Percentiles rank a stretch among this genome's conserved stretches.
phyloP scores from a whole-genome alignment of 2,888 invertebrate genomes.

The Caenorhabditis uteleia region DNA sequence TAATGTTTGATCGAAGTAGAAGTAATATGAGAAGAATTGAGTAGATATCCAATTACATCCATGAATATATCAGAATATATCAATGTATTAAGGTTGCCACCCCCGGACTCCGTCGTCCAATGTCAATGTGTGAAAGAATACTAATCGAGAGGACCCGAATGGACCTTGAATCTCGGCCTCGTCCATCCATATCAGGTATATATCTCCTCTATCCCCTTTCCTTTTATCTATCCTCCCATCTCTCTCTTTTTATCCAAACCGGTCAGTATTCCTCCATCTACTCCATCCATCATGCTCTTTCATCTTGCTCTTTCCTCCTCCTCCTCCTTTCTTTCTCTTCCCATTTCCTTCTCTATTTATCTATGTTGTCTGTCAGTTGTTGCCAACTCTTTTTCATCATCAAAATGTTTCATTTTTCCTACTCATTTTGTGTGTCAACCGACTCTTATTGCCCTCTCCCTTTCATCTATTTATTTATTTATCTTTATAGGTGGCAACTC shows the following conservation, averaged over 20 bases:
- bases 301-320: slow-evolving; percentile 2
- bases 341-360: slow-evolving; percentile 9
- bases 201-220: neutral
- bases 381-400: no score
- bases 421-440: no score
- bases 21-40: neutral
- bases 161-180: slow-evolving; percentile 20
- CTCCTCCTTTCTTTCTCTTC: neutral
- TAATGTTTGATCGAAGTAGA: no score
- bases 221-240: neutral
- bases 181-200: slow-evolving; percentile 41
- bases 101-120: slow-evolving; percentile 61
- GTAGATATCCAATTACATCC: neutral
- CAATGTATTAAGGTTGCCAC: slow-evolving; percentile 55
- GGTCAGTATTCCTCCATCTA: neutral
- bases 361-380: slow-evolving; percentile 11
- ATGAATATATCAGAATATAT: no score
- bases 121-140: slow-evolving; percentile 55
- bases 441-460: no score
- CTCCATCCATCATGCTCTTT: neutral
- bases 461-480: slow-evolving; percentile 1
- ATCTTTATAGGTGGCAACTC: neutral
- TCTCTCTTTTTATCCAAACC: slow-evolving; percentile 4
- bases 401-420: no score
- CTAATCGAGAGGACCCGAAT: slow-evolving; percentile 39